phyloP scores from a whole-genome alignment of 2,113 vertebrate species.

The Rhabdornis inornatus region DNA sequence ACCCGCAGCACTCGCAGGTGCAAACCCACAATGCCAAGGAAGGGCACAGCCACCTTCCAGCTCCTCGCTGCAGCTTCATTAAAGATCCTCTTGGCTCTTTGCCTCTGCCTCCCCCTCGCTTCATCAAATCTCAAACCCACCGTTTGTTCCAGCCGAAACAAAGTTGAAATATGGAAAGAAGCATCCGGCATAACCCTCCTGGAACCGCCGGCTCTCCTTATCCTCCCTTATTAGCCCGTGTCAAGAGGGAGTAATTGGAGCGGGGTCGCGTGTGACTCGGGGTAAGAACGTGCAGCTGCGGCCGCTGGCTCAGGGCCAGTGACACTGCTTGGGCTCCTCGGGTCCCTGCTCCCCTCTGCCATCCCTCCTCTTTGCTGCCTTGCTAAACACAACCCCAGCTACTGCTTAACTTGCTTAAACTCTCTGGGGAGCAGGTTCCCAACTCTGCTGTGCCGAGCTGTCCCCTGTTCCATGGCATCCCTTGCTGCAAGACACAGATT shows the following conservation, averaged over 20 bases:
- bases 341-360: not conserved
- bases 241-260: constrained; percentile 50
- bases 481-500: fast-evolving
- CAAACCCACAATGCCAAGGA: not conserved
- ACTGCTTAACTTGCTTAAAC: not conserved
- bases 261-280: not conserved
- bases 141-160: not conserved
- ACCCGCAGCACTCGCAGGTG: not conserved
- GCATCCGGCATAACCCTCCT: not conserved
- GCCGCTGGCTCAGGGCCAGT: not conserved
- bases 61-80: not conserved
- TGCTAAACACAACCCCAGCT: not conserved
- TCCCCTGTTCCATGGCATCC: not conserved
- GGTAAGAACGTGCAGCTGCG: not conserved
- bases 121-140: not conserved
- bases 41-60: not conserved
- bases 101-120: not conserved
- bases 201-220: not conserved
- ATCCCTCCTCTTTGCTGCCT: not conserved
- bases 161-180: not conserved
- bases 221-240: constrained; percentile 18
- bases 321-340: not conserved
- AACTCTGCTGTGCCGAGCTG: not conserved
- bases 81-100: not conserved
- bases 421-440: not conserved